A percentile compares a stretch with the other conserved stretches of the same genome.
Evolutionary conservation across 2,113 vertebrate species (phyloP).

Genomic region (Pelobates fuscus): DNA sequence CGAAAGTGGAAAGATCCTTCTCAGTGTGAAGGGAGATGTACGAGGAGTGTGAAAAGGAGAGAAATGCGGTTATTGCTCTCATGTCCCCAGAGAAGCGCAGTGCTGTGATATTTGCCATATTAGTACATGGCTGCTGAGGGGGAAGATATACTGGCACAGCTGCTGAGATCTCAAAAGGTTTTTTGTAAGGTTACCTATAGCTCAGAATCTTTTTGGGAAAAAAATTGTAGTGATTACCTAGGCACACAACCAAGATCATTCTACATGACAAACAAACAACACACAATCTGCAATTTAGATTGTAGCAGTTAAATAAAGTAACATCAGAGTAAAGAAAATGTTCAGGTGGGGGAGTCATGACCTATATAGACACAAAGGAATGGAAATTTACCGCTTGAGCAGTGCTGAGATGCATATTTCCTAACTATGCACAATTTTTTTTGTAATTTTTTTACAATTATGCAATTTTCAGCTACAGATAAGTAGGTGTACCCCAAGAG

Average conservation of each 20-base stretch:
- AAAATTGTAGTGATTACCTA: constrained; percentile 40
- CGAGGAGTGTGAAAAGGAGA: constrained; percentile 44
- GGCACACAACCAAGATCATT: constrained; percentile 20
- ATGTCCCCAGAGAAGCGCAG: constrained; percentile 17
- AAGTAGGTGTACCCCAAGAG: no score
- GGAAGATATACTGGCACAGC: background rate
- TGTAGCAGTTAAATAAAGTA: background rate
- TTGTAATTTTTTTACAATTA: no score
- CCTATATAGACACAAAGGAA: no score
- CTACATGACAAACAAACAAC: constrained; percentile 18
- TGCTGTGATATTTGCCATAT: constrained; percentile 27
- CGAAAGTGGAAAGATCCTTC: constrained; percentile 38
- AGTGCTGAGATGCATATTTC: no score
- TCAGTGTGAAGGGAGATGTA: constrained; percentile 31
- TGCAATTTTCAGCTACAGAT: no score
- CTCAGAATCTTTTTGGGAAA: constrained; percentile 25
- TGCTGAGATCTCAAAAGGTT: constrained; percentile 27
- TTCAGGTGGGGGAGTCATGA: no score
- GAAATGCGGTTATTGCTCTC: constrained; percentile 43
- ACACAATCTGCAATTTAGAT: background rate
- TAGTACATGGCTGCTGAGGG: constrained; percentile 25
- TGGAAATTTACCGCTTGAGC: no score
- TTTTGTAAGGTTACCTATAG: constrained; percentile 29
- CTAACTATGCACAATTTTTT: no score
- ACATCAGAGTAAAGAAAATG: background rate